Percentiles rank a stretch among this genome's conserved stretches.
phyloP scores from a whole-genome alignment of 2,888 invertebrate genomes.

The Ditylenchus weischeri region DNA sequence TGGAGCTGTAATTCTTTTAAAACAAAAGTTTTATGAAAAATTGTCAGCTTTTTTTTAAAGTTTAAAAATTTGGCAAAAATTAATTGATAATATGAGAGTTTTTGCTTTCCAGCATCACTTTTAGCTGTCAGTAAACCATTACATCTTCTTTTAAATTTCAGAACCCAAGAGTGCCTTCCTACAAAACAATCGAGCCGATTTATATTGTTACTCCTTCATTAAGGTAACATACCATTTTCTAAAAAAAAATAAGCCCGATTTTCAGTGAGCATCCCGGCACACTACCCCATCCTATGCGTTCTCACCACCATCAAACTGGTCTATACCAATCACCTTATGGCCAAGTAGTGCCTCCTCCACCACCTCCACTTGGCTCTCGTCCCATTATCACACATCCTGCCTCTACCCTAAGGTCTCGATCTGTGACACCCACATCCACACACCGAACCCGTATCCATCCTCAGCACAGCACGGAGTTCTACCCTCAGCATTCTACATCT shows the following conservation, averaged over 20 bases:
- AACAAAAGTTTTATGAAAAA: no score
- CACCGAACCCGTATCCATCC: constrained; percentile 23
- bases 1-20: no score
- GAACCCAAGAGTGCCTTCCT: constrained; percentile 48
- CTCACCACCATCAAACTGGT: constrained; percentile 7
- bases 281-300: constrained; percentile 13
- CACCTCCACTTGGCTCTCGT: constrained; percentile 14
- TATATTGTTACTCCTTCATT: constrained; percentile 53
- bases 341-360: constrained; percentile 17
- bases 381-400: constrained; percentile 17
- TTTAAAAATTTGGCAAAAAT: no score
- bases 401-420: constrained; percentile 20
- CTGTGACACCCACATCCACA: constrained; percentile 36
- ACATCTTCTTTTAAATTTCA: no score
- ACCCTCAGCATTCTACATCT: not conserved
- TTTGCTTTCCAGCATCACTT: no score
- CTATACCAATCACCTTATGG: constrained; percentile 10
- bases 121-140: no score
- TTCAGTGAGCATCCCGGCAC: constrained; percentile 12
- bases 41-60: no score
- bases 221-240: constrained; percentile 13
- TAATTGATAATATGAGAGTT: no score
- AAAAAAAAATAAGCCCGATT: constrained; percentile 7
- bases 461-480: no score
- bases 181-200: constrained; percentile 55